phyloP scores from a whole-genome alignment of 2,888 invertebrate genomes.

The Caenorhabditis drosophilae region DNA sequence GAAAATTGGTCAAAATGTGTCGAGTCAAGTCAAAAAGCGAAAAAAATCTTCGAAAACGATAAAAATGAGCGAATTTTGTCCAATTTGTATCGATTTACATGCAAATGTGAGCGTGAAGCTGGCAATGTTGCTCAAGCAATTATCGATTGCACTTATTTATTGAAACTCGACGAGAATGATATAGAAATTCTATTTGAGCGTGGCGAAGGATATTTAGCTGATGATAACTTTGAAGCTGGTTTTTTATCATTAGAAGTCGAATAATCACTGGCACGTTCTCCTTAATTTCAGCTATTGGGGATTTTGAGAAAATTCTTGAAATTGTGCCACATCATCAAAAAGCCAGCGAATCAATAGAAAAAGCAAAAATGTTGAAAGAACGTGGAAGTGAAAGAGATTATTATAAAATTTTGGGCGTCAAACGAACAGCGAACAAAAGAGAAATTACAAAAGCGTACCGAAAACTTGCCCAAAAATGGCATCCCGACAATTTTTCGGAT shows the following conservation, averaged over 20 bases:
- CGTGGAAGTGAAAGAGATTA: slow-evolving; percentile 91
- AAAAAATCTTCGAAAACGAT: slow-evolving; percentile 76
- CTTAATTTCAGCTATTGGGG: slow-evolving; percentile 80
- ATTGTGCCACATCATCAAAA: slow-evolving; percentile 81
- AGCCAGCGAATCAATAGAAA: slow-evolving; percentile 85
- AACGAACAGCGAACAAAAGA: slow-evolving; percentile 83
- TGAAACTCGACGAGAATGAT: slow-evolving; percentile 78
- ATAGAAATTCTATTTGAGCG: slow-evolving; percentile 85
- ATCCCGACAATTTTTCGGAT: slow-evolving; percentile 89
- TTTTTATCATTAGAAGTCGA: too few species aligned
- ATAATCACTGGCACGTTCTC: too few species aligned
- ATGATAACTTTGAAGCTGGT: slow-evolving; percentile 89
- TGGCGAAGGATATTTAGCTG: slow-evolving; percentile 86
- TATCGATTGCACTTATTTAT: slow-evolving; percentile 80
- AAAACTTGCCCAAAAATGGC: slow-evolving; percentile 97
- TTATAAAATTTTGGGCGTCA: slow-evolving; percentile 92
- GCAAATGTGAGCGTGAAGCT: slow-evolving; percentile 77
- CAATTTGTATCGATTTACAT: slow-evolving; percentile 80
- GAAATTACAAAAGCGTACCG: slow-evolving; percentile 95
- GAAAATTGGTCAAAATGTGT: slow-evolving; percentile 76
- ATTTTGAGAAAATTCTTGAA: slow-evolving; percentile 84
- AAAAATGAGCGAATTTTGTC: slow-evolving; percentile 73
- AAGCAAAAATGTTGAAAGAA: slow-evolving; percentile 89
- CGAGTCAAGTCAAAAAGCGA: slow-evolving; percentile 75
- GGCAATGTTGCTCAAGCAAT: slow-evolving; percentile 80